A percentile compares a stretch with the other conserved stretches of the same genome.
Evolutionary conservation across 1,140 invertebrate species (phyloP).

Genomic region (Lamellibrachia luymesi): DNA sequence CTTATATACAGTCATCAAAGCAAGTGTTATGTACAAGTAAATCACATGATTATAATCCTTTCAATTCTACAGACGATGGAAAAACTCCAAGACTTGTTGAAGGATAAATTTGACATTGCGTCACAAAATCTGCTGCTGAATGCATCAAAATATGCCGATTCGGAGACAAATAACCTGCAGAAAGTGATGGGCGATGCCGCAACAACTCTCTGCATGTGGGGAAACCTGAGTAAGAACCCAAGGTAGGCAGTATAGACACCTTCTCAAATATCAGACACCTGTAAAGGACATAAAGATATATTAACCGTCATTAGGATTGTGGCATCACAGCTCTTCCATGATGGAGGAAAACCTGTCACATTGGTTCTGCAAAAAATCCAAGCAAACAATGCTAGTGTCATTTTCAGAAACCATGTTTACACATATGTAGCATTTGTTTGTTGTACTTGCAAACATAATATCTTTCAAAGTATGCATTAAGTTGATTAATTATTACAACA

Average conservation of each 20-base stretch:
- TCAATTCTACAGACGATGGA: conserved; percentile 41
- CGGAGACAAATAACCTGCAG: conserved; percentile 53
- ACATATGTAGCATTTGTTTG: no score
- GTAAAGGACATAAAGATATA: background rate
- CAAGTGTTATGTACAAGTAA: background rate
- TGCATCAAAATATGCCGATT: conserved; percentile 44
- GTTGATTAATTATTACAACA: no score
- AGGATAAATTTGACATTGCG: conserved; percentile 47
- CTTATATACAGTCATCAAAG: background rate
- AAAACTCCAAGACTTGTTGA: conserved; percentile 48
- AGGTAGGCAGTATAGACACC: conserved; percentile 33
- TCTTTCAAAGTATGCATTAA: no score
- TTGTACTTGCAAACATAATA: no score
- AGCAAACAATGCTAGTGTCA: no score
- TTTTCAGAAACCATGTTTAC: no score
- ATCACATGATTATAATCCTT: background rate
- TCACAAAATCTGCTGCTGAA: conserved; percentile 45
- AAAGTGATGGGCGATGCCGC: conserved; percentile 38
- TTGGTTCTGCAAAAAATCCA: no score
- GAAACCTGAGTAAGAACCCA: conserved; percentile 56
- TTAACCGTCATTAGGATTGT: background rate
- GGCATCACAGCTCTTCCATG: background rate
- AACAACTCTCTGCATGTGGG: conserved; percentile 54
- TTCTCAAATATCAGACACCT: background rate
- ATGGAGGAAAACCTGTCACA: no score